Base-by-base conservation (phyloP, 2,797 vertebrate genomes). In the Cetoscarus ocellatus region DNA sequence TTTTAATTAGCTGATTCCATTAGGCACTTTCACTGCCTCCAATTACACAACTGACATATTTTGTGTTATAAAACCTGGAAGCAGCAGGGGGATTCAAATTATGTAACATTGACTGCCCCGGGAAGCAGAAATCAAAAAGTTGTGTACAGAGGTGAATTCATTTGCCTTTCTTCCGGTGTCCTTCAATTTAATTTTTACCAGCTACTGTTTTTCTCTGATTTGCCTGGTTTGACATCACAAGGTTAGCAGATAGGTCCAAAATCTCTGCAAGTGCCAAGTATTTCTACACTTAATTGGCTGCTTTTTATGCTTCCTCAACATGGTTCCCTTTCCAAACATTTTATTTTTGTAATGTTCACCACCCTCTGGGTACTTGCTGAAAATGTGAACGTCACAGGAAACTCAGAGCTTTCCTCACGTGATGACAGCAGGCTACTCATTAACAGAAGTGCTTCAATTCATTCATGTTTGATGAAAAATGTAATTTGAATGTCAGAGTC, bases 271-370 rank as follows among this genome's bases (percentile, higher is more conserved):
- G 57, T 62, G 63, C 67, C 57, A 66, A 39, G 53, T 62, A 17
- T 58, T 51, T 66, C 38, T 27, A 35, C n/a, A 52, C 35, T 34
- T 58, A 50, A 67, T 77, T 74, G 42, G 60, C 67, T 66, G 39
- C 61, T 15, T 64, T 18, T 64, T 51, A 15, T 11, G 2, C 49
- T 10, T 49, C 35, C 40, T 65, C 36, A 7, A 10, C 27, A 42
- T 38, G 5, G 0, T 27, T 42, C 47, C 47, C 27, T 0, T 15
- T 50, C 35, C 5, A 11, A 51, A 48, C 27, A 17, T 7, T 10
- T 35, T 58, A 38, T 6, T 12, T n/a, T 35, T 14, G 39, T 17
- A 13, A 14, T 65, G 42, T 18, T 13, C 18, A 42, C 27, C 11
- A 15, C 54, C 57, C 38, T 39, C 57, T 39, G 57, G 34, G 38